Base-by-base conservation (phyloP, 2,888 invertebrate genomes). In the Rhagonycha fulva region DNA sequence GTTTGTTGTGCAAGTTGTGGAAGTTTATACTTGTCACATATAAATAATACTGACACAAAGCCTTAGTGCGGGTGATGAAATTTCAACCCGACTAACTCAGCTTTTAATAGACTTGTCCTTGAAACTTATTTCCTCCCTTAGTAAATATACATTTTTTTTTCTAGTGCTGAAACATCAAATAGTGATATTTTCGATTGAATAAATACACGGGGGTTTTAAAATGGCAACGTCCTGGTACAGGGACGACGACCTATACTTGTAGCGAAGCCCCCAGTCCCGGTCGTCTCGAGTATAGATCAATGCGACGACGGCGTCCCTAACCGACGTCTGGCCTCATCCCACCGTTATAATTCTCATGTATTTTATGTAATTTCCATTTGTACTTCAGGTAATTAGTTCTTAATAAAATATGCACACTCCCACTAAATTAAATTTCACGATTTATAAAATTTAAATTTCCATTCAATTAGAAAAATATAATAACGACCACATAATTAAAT, bases 321-420 rank as follows among this genome's bases (percentile, higher is more conserved):
- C 90, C 89, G 88, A 89, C 89, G 90, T 90, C 90, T 90, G 89
- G 90, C 89, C 90, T 89, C 90, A 90, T 89, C 90, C 90, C 89
- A 86, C 83, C 62, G 32, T 60, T 10, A 67, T 76, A 62, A 66
- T 68, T 61, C 75, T 10, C 23, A 61, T 68, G 30, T 14, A 69
- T 14, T 68, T 68, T 32, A 2, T 11, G n/a, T 24, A n/a, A 66
- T 66, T 66, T 66, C 7, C n/a, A 47, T n/a, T 47, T 47, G n/a
- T 32, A 47, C n/a, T n/a, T 47, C 12, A 32, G 5, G 5, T 26
- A 26, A 19, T 26, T 12, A 12, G 12, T 5, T 32, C 5, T 32
- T 32, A 32, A 32, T 47, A 26, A n/a, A 26, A 26, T 26, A 26
- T 26, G 7, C 7, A 26, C 4, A 3, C 5, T 26, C 26, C 26